A percentile compares a stretch with the other conserved stretches of the same genome.
Evolutionary conservation across 2,888 invertebrate genomes (phyloP).

Genomic region (Stenchaetothrips biformis): DNA sequence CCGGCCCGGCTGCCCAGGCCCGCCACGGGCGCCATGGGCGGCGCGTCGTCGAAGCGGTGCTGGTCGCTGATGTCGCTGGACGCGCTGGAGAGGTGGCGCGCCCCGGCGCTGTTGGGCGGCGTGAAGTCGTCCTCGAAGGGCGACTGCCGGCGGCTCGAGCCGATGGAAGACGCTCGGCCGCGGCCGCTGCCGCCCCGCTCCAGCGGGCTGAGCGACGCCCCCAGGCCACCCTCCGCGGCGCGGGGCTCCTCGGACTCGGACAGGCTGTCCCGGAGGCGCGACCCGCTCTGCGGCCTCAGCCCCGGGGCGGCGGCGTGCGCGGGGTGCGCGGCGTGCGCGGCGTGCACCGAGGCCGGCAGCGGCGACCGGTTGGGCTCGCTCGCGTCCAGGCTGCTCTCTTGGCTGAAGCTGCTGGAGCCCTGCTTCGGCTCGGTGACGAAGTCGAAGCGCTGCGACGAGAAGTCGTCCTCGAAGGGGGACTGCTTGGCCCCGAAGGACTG

Average conservation of each 20-base stretch:
- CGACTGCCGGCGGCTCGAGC: slow-evolving; percentile 49
- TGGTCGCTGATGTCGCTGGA: slow-evolving; percentile 41
- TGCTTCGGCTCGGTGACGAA: slow-evolving; percentile 40
- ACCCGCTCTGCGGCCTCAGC: not conserved
- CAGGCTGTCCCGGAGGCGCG: not conserved
- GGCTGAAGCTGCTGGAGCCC: slow-evolving; percentile 36
- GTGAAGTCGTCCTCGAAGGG: slow-evolving; percentile 71
- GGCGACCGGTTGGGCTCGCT: slow-evolving; percentile 38
- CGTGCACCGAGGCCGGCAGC: slow-evolving; percentile 39
- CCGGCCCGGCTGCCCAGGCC: not conserved
- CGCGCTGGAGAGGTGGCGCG: slow-evolving; percentile 40
- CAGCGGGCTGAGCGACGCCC: slow-evolving; percentile 27
- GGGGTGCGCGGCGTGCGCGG: slow-evolving; percentile 41
- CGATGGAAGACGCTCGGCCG: not conserved
- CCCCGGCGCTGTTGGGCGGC: slow-evolving; percentile 41
- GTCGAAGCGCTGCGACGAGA: slow-evolving; percentile 50
- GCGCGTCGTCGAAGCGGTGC: slow-evolving; percentile 25
- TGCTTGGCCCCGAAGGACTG: slow-evolving; percentile 22
- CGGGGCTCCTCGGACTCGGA: slow-evolving; percentile 13
- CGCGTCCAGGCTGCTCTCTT: slow-evolving; percentile 40
- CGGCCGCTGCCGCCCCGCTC: slow-evolving; percentile 14
- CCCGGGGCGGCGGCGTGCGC: slow-evolving; percentile 37
- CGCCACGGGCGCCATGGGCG: no score
- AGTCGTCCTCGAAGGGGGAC: slow-evolving; percentile 60
- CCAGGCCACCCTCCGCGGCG: not conserved